Conservation (phyloP, 2,797 vertebrate species). For the Enteromius afrohamiltoni region DNA sequence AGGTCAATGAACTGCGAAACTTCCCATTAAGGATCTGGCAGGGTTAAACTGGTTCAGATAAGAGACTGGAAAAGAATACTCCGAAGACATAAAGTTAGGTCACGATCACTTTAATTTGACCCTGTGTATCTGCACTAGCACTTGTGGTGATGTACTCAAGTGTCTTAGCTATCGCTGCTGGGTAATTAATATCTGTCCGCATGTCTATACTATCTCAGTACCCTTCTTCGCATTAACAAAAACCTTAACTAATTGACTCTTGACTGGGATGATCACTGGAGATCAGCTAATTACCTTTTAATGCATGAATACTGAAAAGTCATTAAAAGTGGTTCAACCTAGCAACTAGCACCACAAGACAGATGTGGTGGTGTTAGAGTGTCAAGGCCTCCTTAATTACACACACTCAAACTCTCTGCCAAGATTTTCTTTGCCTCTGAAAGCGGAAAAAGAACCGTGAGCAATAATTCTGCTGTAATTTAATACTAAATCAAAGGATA, state of each 20-base stretch:
- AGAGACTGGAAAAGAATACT: not conserved
- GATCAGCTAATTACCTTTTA: slow-evolving; percentile 79
- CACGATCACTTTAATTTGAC: slow-evolving; percentile 29
- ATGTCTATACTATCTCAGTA: slow-evolving; percentile 63
- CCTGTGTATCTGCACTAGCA: slow-evolving; percentile 24
- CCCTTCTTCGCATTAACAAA: slow-evolving; percentile 73
- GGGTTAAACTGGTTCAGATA: slow-evolving; percentile 37
- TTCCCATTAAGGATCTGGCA: slow-evolving; percentile 68
- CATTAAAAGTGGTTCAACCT: slow-evolving; percentile 68
- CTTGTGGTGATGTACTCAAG: slow-evolving; percentile 34
- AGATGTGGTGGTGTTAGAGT: slow-evolving; percentile 61
- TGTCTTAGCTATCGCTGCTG: slow-evolving; percentile 38
- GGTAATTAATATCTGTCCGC: slow-evolving; percentile 84
- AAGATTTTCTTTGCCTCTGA: slow-evolving; percentile 22
- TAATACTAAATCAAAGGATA: slow-evolving; percentile 24
- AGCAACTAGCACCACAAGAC: slow-evolving; percentile 63
- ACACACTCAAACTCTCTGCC: slow-evolving; percentile 21
- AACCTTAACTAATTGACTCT: slow-evolving; percentile 81
- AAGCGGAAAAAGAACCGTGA: slow-evolving; percentile 12
- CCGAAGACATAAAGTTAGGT: slow-evolving; percentile 9
- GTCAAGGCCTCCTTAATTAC: slow-evolving; percentile 54
- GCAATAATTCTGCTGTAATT: slow-evolving; percentile 21
- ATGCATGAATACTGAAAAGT: slow-evolving; percentile 70
- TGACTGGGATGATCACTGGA: slow-evolving; percentile 72
- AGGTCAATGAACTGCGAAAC: slow-evolving; percentile 70